These are phyloP conservation scores for Echiichthys vipera DNA, from an alignment of 2,797 vertebrate genomes.

Conservation along the genomic window DNA sequence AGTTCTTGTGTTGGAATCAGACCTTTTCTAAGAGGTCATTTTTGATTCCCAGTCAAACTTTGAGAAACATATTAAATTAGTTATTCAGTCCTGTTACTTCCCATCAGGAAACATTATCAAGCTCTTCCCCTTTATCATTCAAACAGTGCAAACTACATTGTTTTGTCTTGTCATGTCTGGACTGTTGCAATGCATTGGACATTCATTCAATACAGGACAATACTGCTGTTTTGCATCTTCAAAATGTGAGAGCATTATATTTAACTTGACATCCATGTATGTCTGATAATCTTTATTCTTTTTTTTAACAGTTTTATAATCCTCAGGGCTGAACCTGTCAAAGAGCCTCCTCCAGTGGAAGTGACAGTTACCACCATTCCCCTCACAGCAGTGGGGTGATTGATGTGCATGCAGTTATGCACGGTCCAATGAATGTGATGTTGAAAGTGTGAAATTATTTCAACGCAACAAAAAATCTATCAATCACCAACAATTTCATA, in stretches of 20 bases:
- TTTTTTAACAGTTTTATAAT: neutral
- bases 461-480: neutral
- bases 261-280: slow-evolving; percentile 2
- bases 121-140: too few relatives aligned
- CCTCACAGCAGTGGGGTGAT: slow-evolving; percentile 8
- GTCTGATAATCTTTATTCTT: neutral
- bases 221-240: neutral
- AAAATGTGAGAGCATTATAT: slow-evolving; percentile 9
- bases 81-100: too few relatives aligned
- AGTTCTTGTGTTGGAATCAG: too few relatives aligned
- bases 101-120: too few relatives aligned
- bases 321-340: slow-evolving; percentile 1
- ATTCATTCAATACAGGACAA: neutral
- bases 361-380: slow-evolving; percentile 17
- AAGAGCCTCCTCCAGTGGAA: neutral
- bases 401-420: slow-evolving; percentile 1
- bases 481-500: neutral
- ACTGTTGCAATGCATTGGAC: too few relatives aligned
- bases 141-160: too few relatives aligned
- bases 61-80: neutral
- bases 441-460: slow-evolving; percentile 3
- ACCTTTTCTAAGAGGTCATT: neutral
- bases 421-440: neutral
- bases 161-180: too few relatives aligned
- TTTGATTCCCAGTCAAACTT: neutral